Base-by-base conservation (phyloP, 2,888 invertebrate species). In the Colostygia pectinataria region DNA sequence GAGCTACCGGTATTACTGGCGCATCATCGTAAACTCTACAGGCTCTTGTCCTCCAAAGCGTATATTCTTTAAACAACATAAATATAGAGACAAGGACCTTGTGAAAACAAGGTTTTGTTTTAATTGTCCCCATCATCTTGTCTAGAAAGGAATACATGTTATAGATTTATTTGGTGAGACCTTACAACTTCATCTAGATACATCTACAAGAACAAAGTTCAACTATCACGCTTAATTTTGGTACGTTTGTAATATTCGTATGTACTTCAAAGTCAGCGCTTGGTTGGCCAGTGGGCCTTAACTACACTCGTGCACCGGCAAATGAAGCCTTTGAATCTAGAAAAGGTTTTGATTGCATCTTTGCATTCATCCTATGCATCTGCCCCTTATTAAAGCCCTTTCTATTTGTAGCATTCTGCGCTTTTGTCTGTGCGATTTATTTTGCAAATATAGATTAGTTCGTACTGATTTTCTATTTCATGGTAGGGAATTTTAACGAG, bases 1-100 rank as follows among this genome's bases (percentile, higher is more conserved):
- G 46, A 45, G 69, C 66, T 70, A 66, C 69, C 57, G 63, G 70
- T 61, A 68, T 70, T 65, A 65, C 61, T 45, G 23, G 50, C 41
- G 24, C 33, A 52, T 49, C 51, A 61, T 53, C 39, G 15, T 38
- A 27, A 29, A 18, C 12, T 8, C n/a, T 23, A 13, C 9, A 15
- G 9, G 33, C 9, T 14, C 8, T 25, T 37, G 15, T 44, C 28
- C 27, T 42, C 49, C 50, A 18, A 24, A 47, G 20, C 34, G 4
- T 34, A 10, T 10, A 9, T 15, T 2, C 3, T 25, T 25, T 8
- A n/a, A 25, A 29, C n/a, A n/a, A n/a, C n/a, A n/a, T n/a, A n/a
- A n/a, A n/a, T n/a, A n/a, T n/a, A n/a, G n/a, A n/a, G n/a, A n/a
- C n/a, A n/a, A n/a, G n/a, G n/a, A n/a, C n/a, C n/a, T n/a, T n/a